These are phyloP conservation scores for Sebastes fasciatus DNA, from an alignment of 2,113 vertebrate species.

Conservation along the genomic window DNA sequence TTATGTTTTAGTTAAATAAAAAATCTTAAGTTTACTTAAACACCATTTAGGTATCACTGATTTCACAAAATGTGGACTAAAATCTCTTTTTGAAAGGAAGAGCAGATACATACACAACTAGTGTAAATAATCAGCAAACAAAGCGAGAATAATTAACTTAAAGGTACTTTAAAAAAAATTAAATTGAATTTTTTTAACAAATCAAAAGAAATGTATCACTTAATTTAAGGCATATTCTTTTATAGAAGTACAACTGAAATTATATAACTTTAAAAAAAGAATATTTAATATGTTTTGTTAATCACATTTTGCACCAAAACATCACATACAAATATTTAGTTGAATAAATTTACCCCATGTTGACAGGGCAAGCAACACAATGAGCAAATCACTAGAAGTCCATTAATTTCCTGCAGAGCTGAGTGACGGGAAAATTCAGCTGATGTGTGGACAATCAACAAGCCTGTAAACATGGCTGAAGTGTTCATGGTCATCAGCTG, in stretches of 20 bases:
- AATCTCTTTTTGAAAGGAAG: background rate
- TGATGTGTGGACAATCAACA: slow-evolving; percentile 34
- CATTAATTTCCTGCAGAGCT: slow-evolving; percentile 4
- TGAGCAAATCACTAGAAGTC: slow-evolving; percentile 41
- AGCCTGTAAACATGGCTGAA: slow-evolving; percentile 31
- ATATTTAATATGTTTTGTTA: background rate
- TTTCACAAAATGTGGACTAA: background rate
- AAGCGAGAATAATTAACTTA: background rate
- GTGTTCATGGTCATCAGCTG: slow-evolving; percentile 12
- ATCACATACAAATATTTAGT: slow-evolving; percentile 3
- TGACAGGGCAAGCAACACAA: slow-evolving; percentile 23
- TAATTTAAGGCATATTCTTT: background rate
- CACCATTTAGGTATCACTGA: background rate
- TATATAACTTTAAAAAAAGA: background rate
- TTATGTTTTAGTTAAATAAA: slow-evolving; percentile 7
- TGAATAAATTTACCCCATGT: slow-evolving; percentile 35
- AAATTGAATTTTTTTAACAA: background rate
- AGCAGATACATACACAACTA: background rate
- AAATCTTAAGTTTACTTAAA: background rate
- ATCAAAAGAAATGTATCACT: background rate
- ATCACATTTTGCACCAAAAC: background rate
- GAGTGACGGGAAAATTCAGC: slow-evolving; percentile 3
- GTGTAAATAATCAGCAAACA: background rate
- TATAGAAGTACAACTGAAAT: background rate
- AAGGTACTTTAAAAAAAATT: background rate